These are phyloP conservation scores for Athene noctua DNA, from an alignment of 2,113 vertebrate genomes.

Conservation along the genomic window DNA sequence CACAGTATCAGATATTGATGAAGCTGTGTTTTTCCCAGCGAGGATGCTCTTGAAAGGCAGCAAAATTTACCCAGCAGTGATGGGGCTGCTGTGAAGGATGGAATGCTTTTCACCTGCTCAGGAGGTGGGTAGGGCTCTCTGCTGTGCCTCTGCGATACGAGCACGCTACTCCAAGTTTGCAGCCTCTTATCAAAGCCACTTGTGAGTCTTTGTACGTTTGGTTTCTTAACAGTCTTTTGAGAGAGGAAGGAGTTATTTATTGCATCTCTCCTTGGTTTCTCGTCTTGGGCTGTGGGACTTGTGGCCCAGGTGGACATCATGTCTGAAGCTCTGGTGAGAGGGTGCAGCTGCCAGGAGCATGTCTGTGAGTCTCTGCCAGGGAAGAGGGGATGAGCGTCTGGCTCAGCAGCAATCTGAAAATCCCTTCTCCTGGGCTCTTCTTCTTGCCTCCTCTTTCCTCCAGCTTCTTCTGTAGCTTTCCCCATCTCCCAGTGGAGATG, in stretches of 20 bases:
- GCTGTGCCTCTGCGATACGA: not conserved
- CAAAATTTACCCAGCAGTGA: not conserved
- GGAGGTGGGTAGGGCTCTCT: not conserved
- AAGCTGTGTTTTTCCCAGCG: not conserved
- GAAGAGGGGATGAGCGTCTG: not conserved
- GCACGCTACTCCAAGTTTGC: not conserved
- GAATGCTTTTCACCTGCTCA: not conserved
- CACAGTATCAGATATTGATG: not conserved
- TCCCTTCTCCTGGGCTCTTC: not conserved
- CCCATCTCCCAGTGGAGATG: not conserved
- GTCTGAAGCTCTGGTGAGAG: not conserved
- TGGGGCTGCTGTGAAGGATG: not conserved
- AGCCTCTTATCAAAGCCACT: not conserved
- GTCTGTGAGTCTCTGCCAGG: not conserved
- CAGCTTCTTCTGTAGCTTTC: not conserved
- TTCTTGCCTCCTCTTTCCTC: not conserved
- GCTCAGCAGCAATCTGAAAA: not conserved
- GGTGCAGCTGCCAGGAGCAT: not conserved
- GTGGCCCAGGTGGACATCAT: not conserved
- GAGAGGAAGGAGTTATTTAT: not conserved
- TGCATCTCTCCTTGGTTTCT: not conserved
- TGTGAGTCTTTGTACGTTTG: not conserved
- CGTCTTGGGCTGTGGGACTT: not conserved
- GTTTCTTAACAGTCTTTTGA: not conserved
- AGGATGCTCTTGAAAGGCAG: not conserved